Evolutionary conservation across 2,113 vertebrate species (phyloP).

Genomic region (Periophthalmus modestus): DNA sequence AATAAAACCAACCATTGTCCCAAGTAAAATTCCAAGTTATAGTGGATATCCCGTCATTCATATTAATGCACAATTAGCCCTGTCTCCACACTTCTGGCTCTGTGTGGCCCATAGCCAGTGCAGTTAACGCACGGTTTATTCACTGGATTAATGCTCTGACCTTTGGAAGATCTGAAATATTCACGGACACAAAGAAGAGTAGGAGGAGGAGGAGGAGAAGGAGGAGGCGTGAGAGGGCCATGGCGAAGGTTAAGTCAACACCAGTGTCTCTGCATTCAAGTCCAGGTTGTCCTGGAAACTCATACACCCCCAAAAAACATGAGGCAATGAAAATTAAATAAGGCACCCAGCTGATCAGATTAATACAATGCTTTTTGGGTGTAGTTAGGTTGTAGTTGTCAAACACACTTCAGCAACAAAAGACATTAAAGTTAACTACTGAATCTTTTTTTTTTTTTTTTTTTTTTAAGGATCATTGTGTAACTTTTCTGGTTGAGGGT

Average conservation of each 20-base stretch:
- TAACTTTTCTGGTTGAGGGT: not conserved
- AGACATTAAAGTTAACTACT: not conserved
- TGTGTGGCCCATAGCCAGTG: conserved; percentile 48
- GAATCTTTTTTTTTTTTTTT: not conserved
- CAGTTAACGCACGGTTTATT: conserved; percentile 71
- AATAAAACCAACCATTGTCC: too few relatives aligned
- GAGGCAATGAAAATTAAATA: conserved; percentile 28
- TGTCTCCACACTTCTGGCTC: conserved; percentile 25
- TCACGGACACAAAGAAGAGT: conserved; percentile 56
- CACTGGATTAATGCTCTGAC: conserved; percentile 76
- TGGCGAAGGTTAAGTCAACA: conserved; percentile 75
- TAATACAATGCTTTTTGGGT: conserved; percentile 34
- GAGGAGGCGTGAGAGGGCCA: conserved; percentile 47
- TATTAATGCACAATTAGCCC: conserved; percentile 55
- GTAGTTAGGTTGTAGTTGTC: conserved; percentile 16
- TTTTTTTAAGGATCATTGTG: not conserved
- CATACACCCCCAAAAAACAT: conserved; percentile 56
- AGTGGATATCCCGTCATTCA: conserved; percentile 39
- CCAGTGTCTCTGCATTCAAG: conserved; percentile 57
- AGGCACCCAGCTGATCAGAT: conserved; percentile 28
- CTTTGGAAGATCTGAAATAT: conserved; percentile 71
- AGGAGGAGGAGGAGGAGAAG: conserved; percentile 39
- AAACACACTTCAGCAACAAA: not conserved
- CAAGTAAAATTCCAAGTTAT: too few relatives aligned
- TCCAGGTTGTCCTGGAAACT: conserved; percentile 71